Evolutionary conservation across 2,888 invertebrate genomes (phyloP), one percentile per base, ranked within the genome.

Genomic region (Tetrapedia diversipes): DNA sequence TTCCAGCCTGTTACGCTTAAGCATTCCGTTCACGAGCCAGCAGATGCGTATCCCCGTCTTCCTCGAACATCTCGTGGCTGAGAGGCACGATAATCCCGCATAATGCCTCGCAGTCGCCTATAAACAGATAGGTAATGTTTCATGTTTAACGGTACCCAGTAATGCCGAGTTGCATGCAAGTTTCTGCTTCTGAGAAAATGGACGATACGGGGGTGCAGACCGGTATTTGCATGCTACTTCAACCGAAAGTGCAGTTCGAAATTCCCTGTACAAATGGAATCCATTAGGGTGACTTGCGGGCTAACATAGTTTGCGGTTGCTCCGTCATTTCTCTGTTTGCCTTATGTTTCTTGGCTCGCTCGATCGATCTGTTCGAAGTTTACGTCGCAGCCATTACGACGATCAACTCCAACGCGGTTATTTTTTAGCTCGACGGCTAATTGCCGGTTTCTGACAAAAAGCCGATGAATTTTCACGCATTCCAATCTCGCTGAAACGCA

Each of bases 151-250:
- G 39, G 8, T 1, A 11, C 4, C 32, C 19, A 19, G 34, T 60
- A 53, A 56, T 54, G 11, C 22, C 57, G n/a, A 29, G 29, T 22
- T 37, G 14, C 43, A 32, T 14, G 22, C 41, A 14, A 56, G 16
- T 53, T 60, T 43, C 24, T 29, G 8, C n/a, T 56, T 39, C 22
- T 7, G 24, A 32, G 32, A 61, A 24, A 49, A 7, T 43, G 22
- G 22, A 8, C 41, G n/a, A n/a, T n/a, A n/a, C n/a, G n/a, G n/a
- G n/a, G n/a, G 16, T 2, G 37, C 1, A 49, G 29, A 3, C n/a
- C 16, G 24, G 4, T 45, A 49, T 68, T 73, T 63, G 61, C 68
- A 51, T 63, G 16, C 19, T 43, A 34, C 4, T 32, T 22, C 27
- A 8, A 56, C 22, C 43, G 45, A 43, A 49, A 22, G 32, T 37